Evolutionary conservation across 1,140 invertebrate genomes (phyloP), one percentile per base, ranked within the genome.

Genomic region (Drosophila melanica): DNA sequence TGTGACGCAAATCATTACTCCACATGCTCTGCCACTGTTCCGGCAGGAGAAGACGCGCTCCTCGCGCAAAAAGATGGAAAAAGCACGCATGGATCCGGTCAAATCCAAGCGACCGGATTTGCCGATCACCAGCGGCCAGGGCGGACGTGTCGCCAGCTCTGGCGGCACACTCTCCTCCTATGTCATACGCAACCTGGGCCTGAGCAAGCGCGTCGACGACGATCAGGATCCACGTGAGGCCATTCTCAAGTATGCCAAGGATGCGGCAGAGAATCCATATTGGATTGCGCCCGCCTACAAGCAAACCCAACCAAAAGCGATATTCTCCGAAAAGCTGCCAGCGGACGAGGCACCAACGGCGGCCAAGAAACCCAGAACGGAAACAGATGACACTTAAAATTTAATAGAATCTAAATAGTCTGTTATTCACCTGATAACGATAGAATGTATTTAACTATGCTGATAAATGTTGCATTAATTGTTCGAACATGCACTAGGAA

Each of bases 131-230:
- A 94, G 94, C 11, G 93, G 93, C 0, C 95, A 97, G 79, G 97
- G 97, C 39, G 98, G 98, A n/a, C 94, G 98, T 77, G 96, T 99
- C 3, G 98, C 97, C 0, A 96, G 97, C 0, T 98, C 98, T 0
- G 99, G 99, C 30, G 98, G 97, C 63, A 99, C 99, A 0, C 93
- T 99, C 0, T 98, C 98, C 71, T 99, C 98, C 1, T 99, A 98
- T 92, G 98, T 99, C 20, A 99, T 99, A 48, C 94, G 98, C 62
- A 98, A 99, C 92, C 93, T 99, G 20, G 98, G 98, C 0, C 92
- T 98, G 2, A 97, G 96, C 76, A 99, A 99, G 89, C 94, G 97
- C 62, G 96, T 98, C 16, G 96, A 99, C 77, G 97, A 98, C 85
- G 98, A 99, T 92, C 97, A 98, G 82, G 98, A 99, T 94, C 98